Evolutionary conservation across 2,113 vertebrate genomes (phyloP).

Genomic region (Hyperopisus bebe): DNA sequence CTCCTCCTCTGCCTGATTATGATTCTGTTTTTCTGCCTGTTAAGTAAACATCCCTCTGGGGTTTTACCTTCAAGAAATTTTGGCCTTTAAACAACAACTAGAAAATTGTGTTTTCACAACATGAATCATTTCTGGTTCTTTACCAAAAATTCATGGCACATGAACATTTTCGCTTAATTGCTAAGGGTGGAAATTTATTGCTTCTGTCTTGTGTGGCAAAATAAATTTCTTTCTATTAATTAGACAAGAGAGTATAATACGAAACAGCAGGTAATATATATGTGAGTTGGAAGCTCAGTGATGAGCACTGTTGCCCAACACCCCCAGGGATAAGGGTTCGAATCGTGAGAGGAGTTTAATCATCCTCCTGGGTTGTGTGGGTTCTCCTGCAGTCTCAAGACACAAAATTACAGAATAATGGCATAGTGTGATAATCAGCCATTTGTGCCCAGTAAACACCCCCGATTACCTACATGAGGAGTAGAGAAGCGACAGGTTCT

Average conservation of each 20-base stretch:
- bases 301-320: background rate
- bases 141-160: background rate
- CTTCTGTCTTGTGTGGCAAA: background rate
- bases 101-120: background rate
- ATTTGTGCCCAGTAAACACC: background rate
- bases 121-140: background rate
- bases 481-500: background rate
- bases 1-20: background rate
- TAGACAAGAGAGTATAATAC: background rate
- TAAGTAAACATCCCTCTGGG: background rate
- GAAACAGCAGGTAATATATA: background rate
- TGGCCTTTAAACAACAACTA: background rate
- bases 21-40: background rate
- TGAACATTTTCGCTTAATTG: background rate
- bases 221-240: background rate
- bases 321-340: background rate
- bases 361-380: background rate
- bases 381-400: background rate
- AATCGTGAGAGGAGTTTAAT: background rate
- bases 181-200: background rate
- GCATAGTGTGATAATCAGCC: background rate
- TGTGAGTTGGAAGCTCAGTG: background rate
- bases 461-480: background rate
- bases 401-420: background rate
- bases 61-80: background rate